Conservation (phyloP, 2,113 vertebrate genomes). For the Thamnophis sirtalis region DNA sequence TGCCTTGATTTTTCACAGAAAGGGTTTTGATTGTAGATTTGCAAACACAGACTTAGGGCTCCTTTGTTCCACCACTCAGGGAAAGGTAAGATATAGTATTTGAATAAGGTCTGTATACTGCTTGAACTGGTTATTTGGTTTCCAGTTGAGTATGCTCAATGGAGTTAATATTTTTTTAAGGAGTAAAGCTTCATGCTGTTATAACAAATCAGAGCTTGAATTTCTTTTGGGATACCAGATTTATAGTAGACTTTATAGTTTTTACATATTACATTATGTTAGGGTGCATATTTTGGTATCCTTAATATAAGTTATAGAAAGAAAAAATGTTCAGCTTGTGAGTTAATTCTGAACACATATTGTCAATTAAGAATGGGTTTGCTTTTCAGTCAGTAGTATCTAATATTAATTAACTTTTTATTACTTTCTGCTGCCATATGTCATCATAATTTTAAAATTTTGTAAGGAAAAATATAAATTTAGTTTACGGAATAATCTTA, state of each 20-base stretch:
- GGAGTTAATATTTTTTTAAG: not conserved
- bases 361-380: not conserved
- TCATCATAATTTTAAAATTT: not conserved
- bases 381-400: not conserved
- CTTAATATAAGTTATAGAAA: not conserved
- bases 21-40: conserved; percentile 86
- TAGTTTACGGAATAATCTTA: not conserved
- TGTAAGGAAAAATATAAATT: not conserved
- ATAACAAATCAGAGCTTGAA: not conserved
- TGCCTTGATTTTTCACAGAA: conserved; percentile 88
- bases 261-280: not conserved
- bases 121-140: not conserved
- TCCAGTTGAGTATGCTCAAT: not conserved
- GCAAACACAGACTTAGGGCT: conserved; percentile 66
- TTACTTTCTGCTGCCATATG: not conserved
- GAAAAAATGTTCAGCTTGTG: not conserved
- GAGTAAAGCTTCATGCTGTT: not conserved
- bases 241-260: not conserved
- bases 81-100: conserved; percentile 74
- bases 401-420: not conserved
- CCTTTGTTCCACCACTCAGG: conserved; percentile 78
- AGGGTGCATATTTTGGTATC: not conserved
- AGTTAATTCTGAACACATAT: not conserved
- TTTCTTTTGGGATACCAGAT: not conserved
- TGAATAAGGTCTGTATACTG: not conserved